These are phyloP conservation scores for Columba guinea DNA, from an alignment of 2,797 vertebrate genomes.

Conservation along the genomic window DNA sequence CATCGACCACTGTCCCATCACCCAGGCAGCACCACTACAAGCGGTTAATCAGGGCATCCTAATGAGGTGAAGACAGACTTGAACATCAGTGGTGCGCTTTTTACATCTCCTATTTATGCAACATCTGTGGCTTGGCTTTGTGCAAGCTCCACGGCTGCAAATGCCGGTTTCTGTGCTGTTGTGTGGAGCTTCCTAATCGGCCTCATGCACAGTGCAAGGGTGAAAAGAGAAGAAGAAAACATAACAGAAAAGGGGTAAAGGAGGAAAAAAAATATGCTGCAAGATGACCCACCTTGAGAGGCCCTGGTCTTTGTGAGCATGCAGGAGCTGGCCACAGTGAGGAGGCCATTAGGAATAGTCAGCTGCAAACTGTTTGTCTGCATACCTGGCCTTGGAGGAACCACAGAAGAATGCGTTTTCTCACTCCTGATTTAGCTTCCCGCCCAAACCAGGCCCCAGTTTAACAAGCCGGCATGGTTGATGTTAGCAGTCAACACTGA, in stretches of 20 bases:
- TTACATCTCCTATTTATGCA: not conserved
- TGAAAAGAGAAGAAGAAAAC: not conserved
- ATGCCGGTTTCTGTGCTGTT: not conserved
- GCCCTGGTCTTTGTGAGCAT: not conserved
- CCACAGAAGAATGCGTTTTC: rapidly evolving
- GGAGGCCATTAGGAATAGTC: not conserved
- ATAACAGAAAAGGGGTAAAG: not conserved
- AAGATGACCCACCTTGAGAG: not conserved
- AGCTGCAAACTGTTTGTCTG: not conserved
- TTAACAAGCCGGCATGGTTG: rapidly evolving
- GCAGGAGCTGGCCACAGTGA: not conserved
- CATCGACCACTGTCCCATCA: not conserved
- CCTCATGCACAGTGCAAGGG: not conserved
- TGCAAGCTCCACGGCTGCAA: not conserved
- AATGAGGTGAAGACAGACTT: not conserved
- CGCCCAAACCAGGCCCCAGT: not conserved
- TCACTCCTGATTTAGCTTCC: not conserved
- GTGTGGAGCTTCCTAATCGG: not conserved
- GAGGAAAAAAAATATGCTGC: not conserved
- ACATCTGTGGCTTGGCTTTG: not conserved
- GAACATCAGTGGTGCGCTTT: rapidly evolving
- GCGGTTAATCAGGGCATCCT: not conserved
- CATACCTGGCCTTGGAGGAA: not conserved
- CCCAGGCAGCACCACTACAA: not conserved
- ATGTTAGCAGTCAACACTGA: not conserved